phyloP scores from a whole-genome alignment of 2,113 vertebrate genomes.

The Dissostichus mawsoni region DNA sequence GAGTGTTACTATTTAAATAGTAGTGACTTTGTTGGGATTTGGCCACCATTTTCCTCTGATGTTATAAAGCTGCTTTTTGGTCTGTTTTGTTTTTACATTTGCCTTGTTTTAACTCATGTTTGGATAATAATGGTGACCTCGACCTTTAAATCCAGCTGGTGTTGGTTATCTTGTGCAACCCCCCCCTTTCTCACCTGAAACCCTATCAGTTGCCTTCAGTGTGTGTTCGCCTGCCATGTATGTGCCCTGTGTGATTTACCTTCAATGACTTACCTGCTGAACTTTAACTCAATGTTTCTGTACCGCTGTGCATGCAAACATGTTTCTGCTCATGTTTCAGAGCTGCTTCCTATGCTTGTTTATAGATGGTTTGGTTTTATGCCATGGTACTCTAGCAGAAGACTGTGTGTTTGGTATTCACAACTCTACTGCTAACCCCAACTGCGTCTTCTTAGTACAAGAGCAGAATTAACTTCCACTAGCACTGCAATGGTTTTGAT shows the following conservation, averaged over 20 bases:
- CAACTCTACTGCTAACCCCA: neutral
- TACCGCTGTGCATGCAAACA: neutral
- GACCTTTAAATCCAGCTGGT: neutral
- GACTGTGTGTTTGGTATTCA: neutral
- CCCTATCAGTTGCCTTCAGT: constrained; percentile 54
- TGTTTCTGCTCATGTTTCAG: neutral
- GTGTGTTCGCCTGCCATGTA: constrained; percentile 13
- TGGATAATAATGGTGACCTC: constrained; percentile 20
- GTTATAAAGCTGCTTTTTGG: neutral
- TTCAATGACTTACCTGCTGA: constrained; percentile 13
- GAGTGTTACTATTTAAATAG: no score
- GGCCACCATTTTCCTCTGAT: neutral
- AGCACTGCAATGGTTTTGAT: neutral
- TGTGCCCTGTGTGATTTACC: constrained; percentile 27
- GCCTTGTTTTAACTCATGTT: constrained; percentile 58
- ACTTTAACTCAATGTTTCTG: constrained; percentile 12
- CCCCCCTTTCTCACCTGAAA: constrained; percentile 10
- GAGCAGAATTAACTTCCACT: neutral
- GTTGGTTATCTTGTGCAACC: constrained; percentile 33
- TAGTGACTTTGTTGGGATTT: no score
- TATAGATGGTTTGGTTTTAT: neutral
- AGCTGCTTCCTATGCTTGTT: neutral
- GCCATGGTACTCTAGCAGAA: neutral
- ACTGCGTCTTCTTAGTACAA: neutral
- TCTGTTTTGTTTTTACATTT: constrained; percentile 8